Conservation (phyloP, 2,797 vertebrate genomes). For the Amblyopsis hoosieri region DNA sequence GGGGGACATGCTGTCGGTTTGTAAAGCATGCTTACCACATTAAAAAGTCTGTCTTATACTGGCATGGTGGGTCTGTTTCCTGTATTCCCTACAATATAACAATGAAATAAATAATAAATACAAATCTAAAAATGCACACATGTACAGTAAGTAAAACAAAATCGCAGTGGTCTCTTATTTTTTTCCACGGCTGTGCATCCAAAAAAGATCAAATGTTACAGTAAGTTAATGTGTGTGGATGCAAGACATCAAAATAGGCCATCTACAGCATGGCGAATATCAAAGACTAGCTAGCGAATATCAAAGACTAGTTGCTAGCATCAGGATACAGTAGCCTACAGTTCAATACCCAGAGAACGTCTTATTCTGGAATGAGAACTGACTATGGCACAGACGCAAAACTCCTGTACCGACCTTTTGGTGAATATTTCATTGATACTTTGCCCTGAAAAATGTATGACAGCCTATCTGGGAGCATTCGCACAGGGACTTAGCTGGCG, state of each 20-base stretch:
- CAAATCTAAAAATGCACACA: no score
- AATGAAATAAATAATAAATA: no score
- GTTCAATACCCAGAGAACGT: conserved; percentile 18
- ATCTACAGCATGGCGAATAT: conserved; percentile 10
- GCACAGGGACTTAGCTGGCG: conserved; percentile 61
- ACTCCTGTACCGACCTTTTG: conserved; percentile 14
- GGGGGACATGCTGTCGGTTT: no score
- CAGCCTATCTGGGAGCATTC: conserved; percentile 52
- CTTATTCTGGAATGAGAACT: conserved; percentile 37
- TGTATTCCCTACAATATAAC: no score
- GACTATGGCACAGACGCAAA: conserved; percentile 22
- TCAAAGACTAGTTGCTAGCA: conserved; percentile 6
- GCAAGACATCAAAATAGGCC: background rate
- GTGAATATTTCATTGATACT: conserved; percentile 39
- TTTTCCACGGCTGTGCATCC: background rate
- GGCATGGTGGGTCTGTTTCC: no score
- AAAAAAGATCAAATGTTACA: background rate
- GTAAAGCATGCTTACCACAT: no score
- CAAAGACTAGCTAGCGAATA: conserved; percentile 12
- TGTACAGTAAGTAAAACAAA: no score
- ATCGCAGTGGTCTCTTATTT: no score
- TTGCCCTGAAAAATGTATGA: conserved; percentile 65
- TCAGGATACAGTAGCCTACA: conserved; percentile 14
- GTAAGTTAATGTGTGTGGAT: conserved; percentile 10
- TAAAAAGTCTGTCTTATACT: no score